phyloP scores from a whole-genome alignment of 2,888 invertebrate species.

The Dryocosmus kuriphilus region DNA sequence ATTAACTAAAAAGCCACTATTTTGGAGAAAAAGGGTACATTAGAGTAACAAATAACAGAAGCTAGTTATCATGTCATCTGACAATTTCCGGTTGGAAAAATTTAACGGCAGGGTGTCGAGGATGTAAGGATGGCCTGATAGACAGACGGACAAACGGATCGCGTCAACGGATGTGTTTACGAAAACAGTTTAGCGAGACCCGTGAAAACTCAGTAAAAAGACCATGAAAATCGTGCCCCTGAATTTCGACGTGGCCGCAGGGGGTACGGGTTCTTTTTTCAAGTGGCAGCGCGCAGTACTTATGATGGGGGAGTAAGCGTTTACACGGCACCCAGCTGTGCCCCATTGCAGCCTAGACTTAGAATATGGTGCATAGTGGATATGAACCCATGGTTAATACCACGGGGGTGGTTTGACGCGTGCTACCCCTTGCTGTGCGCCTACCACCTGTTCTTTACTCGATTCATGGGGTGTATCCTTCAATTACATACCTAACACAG shows the following conservation, averaged over 20 bases:
- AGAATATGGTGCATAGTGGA: constrained; percentile 42
- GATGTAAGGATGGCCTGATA: constrained; percentile 1
- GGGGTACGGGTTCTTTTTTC: constrained; percentile 61
- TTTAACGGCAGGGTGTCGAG: constrained; percentile 27
- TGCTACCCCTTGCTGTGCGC: constrained; percentile 71
- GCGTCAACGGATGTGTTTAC: constrained; percentile 20
- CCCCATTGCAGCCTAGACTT: constrained; percentile 62
- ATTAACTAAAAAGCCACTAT: background rate
- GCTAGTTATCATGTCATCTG: constrained; percentile 29
- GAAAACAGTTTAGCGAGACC: constrained; percentile 24
- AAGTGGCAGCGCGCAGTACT: constrained; percentile 56
- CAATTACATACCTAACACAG: constrained; percentile 63
- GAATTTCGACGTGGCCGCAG: constrained; percentile 47
- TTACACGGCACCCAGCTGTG: constrained; percentile 74
- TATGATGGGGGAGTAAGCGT: constrained; percentile 57
- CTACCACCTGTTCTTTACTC: constrained; percentile 73
- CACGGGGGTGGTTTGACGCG: constrained; percentile 72
- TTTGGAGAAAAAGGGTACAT: background rate
- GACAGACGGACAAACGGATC: background rate
- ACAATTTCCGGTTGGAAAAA: constrained; percentile 26
- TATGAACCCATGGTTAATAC: constrained; percentile 57
- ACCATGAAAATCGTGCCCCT: constrained; percentile 48
- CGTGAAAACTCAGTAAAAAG: constrained; percentile 38
- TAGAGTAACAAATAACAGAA: background rate
- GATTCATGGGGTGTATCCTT: constrained; percentile 57